Base-by-base conservation (phyloP, 2,797 vertebrate species). In the Manis pentadactyla region DNA sequence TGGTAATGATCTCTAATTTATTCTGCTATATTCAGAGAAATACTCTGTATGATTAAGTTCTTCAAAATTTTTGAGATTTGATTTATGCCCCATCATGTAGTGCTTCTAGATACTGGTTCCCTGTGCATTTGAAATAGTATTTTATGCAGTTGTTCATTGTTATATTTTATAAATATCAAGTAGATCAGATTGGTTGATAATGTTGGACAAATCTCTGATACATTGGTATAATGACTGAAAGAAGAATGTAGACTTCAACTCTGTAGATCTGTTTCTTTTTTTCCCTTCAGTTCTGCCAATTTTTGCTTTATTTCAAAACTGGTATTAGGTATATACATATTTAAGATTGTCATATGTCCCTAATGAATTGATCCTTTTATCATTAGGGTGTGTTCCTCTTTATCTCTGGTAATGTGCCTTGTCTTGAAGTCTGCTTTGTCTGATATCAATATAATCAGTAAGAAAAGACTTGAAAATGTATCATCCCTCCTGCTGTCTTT, bases 31-130 rank as follows among this genome's bases (percentile, higher is more conserved):
- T 2, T 90, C 53, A 57, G n/a, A 82, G 46, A 82, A 82, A 75
- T 86, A 46, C 17, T 55, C 13, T 55, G 7, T 93, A 51, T 77
- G 17, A 77, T 29, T 82, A 69, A 90, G 5, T 93, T 93, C 23
- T 82, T 82, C 82, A 51, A 95, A 37, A 82, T 27, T 68, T 61
- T 81, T 87, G 19, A 86, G 42, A 93, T 68, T 92, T 88, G 63
- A 78, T 77, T 90, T 81, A 25, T 75, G 19, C 8, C 15, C 4
- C 13, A 63, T 64, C 12, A 31, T 73, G 34, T 18, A 6, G 37
- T 19, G 68, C 74, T 82, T 82, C 53, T 31, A 75, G n/a, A 42
- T 57, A 69, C 69, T 96, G 82, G 46, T 82, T 82, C 27, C 27
- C 13, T 14, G n/a, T 77, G 27, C 37, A 55, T 81, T 90, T 79